Conservation (phyloP, 2,888 invertebrate genomes). For the Agriopis leucophaearia region DNA sequence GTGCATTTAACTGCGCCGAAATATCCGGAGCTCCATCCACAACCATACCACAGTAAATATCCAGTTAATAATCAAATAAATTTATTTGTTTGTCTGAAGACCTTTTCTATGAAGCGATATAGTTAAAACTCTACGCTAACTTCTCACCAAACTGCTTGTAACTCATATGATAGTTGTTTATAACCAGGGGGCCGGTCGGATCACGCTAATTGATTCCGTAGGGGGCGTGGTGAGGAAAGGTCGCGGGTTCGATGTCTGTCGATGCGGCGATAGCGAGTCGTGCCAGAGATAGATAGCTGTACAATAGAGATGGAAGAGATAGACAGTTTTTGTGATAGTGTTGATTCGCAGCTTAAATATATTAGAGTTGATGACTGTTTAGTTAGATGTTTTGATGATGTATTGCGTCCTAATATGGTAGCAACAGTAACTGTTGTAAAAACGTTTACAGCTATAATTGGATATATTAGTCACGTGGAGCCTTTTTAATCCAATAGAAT, state of each 20-base stretch:
- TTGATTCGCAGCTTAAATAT: not conserved
- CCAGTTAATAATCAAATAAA: no score
- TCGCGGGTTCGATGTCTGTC: conserved; percentile 54
- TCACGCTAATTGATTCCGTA: conserved; percentile 68
- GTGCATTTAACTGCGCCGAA: no score
- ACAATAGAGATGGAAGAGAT: conserved; percentile 3
- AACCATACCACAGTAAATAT: no score
- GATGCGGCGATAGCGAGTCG: conserved; percentile 7
- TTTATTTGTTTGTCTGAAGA: no score
- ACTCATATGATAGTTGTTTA: not conserved
- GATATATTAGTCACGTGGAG: no score
- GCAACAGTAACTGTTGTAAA: no score
- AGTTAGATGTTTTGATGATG: no score
- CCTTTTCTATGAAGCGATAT: not conserved
- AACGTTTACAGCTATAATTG: no score
- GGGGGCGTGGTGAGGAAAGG: conserved; percentile 57
- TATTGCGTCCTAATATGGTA: no score
- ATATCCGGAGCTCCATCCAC: no score
- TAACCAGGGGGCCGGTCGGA: conserved; percentile 58
- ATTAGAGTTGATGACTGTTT: not conserved
- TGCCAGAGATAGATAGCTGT: conserved; percentile 8
- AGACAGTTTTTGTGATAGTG: not conserved
- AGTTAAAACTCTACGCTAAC: not conserved
- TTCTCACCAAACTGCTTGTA: not conserved
- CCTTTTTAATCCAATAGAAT: no score